Evolutionary conservation across 2,797 vertebrate genomes (phyloP), one percentile per base, ranked within the genome.

Genomic region (Schizothorax lantsangensis): DNA sequence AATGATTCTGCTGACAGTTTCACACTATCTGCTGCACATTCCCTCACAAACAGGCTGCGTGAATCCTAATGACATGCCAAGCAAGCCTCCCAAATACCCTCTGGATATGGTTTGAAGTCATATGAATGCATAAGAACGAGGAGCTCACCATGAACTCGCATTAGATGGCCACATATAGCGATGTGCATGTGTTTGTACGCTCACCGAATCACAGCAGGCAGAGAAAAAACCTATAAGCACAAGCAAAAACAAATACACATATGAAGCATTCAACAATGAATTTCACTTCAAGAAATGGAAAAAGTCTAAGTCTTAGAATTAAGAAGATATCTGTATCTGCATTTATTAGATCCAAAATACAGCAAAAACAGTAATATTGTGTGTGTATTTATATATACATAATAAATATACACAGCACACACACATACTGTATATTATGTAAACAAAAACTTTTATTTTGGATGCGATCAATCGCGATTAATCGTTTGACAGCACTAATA

Each of bases 1-100:
- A 89, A 90, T 91, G 84, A 89, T 89, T 90, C 85, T 86, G 86
- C 89, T 89, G 87, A 89, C 91, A 90, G 84, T 62, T 72, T 87
- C 82, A 75, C 71, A 79, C 87, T 88, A 86, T 91, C 88, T 89
- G 77, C 73, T 45, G 88, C 88, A 86, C 83, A 69, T 69, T 87
- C 84, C 38, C 84, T 77, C 85, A 83, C 85, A 88, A 87, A 89
- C 85, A 86, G 86, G 72, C 75, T 66, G 69, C 75, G 68, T 85
- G 90, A 90, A 89, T 90, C 81, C 82, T 88, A 90, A 91, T 89
- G 85, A 66, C 83, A 83, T 91, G 88, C 89, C 79, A 89, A 86
- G 81, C 68, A 84, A 90, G 75, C 79, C 86, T 85, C 80, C 81
- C 84, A 79, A 84, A 83, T 30, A 88, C 74, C 82, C 86, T 79